phyloP scores from a whole-genome alignment of 2,113 vertebrate genomes.

The Hemichromis elongatus region DNA sequence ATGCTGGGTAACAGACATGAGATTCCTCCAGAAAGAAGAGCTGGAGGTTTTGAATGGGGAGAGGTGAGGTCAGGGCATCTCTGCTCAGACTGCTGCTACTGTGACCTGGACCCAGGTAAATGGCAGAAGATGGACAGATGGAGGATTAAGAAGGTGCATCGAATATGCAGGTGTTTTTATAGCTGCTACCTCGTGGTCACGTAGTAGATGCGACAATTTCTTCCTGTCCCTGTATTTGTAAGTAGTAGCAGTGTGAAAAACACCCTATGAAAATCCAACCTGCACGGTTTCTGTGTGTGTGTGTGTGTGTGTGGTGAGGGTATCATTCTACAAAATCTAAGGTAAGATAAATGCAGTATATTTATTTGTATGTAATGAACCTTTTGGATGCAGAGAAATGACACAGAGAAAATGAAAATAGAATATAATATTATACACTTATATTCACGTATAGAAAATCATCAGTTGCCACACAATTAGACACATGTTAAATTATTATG shows the following conservation, averaged over 20 bases:
- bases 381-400: too few species aligned
- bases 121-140: not conserved
- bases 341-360: too few species aligned
- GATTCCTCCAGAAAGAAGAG: not conserved
- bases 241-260: too few species aligned
- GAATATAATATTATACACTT: too few species aligned
- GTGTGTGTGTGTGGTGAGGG: not conserved
- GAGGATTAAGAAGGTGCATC: not conserved
- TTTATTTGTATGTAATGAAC: too few species aligned
- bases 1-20: not conserved
- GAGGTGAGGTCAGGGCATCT: not conserved
- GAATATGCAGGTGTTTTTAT: not conserved
- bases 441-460: too few species aligned
- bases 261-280: not conserved
- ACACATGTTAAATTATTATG: too few species aligned
- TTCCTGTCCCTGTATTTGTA: too few species aligned
- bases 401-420: too few species aligned
- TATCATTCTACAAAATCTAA: not conserved
- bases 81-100: not conserved
- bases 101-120: not conserved
- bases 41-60: not conserved
- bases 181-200: not conserved
- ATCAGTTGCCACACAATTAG: too few species aligned
- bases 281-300: accelerated
- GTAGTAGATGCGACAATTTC: not conserved